A percentile compares a stretch with the other conserved stretches of the same genome.
phyloP scores from a whole-genome alignment of 2,113 vertebrate genomes.

The Pogona vitticeps region DNA sequence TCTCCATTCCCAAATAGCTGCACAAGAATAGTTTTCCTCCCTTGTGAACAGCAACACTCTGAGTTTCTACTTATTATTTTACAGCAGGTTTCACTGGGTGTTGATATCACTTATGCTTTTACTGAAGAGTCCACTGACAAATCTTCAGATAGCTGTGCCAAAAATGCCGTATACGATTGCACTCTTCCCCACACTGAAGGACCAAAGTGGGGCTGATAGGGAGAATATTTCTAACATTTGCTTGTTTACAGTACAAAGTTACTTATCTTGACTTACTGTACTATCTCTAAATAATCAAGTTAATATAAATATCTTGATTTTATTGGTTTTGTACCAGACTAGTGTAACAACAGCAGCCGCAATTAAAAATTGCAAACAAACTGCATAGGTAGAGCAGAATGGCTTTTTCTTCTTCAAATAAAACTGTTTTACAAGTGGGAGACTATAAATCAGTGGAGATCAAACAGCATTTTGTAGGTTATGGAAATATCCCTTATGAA shows the following conservation, averaged over 20 bases:
- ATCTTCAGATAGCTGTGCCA: constrained; percentile 54
- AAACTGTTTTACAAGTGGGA: background rate
- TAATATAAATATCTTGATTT: background rate
- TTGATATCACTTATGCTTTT: constrained; percentile 65
- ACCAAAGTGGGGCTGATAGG: constrained; percentile 10
- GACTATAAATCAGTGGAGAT: background rate
- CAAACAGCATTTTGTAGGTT: background rate
- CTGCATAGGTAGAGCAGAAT: background rate
- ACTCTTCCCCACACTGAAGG: background rate
- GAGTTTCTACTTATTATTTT: constrained; percentile 76
- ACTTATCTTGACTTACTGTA: background rate
- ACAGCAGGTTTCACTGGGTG: constrained; percentile 72
- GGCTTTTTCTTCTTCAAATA: background rate
- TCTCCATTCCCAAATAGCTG: constrained; percentile 50
- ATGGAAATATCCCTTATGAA: background rate
- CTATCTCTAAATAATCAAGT: background rate
- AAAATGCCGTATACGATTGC: constrained; percentile 12
- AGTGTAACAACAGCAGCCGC: too few relatives aligned
- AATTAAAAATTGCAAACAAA: background rate
- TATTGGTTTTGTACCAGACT: too few relatives aligned
- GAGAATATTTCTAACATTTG: constrained; percentile 27
- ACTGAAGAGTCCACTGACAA: constrained; percentile 58
- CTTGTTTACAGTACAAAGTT: constrained; percentile 28
- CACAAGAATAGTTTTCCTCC: constrained; percentile 64
- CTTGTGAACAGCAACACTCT: constrained; percentile 62